A percentile compares a stretch with the other conserved stretches of the same genome.
phyloP scores from a whole-genome alignment of 2,888 invertebrate genomes.

The Drosophila austrosaltans region DNA sequence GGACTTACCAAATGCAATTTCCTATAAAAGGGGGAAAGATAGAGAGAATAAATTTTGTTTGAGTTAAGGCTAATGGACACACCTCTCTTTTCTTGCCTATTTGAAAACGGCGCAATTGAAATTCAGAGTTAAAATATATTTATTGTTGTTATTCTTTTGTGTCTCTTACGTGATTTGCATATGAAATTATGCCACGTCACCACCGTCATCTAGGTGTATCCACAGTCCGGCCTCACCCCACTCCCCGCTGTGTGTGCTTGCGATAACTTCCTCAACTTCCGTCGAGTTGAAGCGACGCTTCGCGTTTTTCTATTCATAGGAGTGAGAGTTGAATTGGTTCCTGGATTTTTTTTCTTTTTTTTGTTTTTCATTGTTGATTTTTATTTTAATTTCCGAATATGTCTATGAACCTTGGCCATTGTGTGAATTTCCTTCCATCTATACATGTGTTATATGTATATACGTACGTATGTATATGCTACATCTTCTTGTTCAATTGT shows the following conservation, averaged over 20 bases:
- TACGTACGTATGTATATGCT: too few species aligned
- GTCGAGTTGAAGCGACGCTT: neutral
- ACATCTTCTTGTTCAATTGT: neutral
- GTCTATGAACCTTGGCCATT: neutral
- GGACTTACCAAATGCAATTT: slow-evolving; percentile 3
- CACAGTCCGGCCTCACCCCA: neutral
- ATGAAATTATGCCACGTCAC: slow-evolving; percentile 60
- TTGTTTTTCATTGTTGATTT: neutral
- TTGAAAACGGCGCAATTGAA: slow-evolving; percentile 63
- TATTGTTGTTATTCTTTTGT: slow-evolving; percentile 36
- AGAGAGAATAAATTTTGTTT: slow-evolving; percentile 1
- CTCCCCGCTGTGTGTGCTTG: neutral
- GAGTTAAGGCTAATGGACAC: slow-evolving; percentile 7
- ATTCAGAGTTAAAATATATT: slow-evolving; percentile 54
- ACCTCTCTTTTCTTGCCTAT: slow-evolving; percentile 4
- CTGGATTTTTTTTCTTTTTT: neutral
- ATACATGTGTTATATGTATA: too few species aligned
- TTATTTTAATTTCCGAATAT: neutral
- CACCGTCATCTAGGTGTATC: slow-evolving; percentile 18
- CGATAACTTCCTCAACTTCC: slow-evolving; percentile 45
- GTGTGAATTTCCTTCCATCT: too few species aligned
- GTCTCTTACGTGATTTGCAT: slow-evolving; percentile 68
- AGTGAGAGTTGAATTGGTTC: neutral
- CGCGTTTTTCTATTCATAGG: neutral
- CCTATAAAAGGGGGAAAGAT: neutral